Evolutionary conservation across 2,888 invertebrate species (phyloP), one percentile per base, ranked within the genome.

Genomic region (Helicoverpa assulta): DNA sequence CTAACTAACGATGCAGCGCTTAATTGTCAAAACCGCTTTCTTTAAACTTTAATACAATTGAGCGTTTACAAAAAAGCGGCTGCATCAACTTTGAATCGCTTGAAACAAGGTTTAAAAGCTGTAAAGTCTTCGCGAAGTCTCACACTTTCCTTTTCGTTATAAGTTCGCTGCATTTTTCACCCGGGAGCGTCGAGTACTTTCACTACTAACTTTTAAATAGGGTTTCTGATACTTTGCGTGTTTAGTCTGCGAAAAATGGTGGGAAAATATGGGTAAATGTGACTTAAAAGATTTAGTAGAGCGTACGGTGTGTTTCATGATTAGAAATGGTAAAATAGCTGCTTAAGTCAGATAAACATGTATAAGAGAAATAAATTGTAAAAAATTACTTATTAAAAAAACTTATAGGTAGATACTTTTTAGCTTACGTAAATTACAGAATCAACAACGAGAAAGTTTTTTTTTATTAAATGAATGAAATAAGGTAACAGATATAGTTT

Each of bases 121-220:
- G 77, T 83, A 78, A 85, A 86, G 85, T 84, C 76, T 76, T 80
- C 69, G 64, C 78, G 76, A 77, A 87, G 86, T 84, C 82, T 81
- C 80, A 83, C 89, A 92, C 95, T 95, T 87, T 94, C 92, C 68
- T 89, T 93, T 85, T 93, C 91, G 65, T 50, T 68, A 79, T 79
- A 91, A 93, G 89, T 92, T 91, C 83, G 88, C 85, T 92, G 92
- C 93, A 95, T 95, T 95, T 95, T 95, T 95, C 94, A 92, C 91
- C 87, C 83, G 87, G 84, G 86, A 67, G 82, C 85, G 83, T 79
- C 80, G 74, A 73, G 68, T 84, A 93, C 94, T 94, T 94, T 94
- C 93, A 84, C 92, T 89, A 70, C 56, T 53, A 81, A 94, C 86
- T 93, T 93, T 88, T 73, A 87, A 88, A 89, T 88, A 89, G 86